Conservation (phyloP, 1,140 invertebrate species). For the Meloidogyne chitwoodi region DNA sequence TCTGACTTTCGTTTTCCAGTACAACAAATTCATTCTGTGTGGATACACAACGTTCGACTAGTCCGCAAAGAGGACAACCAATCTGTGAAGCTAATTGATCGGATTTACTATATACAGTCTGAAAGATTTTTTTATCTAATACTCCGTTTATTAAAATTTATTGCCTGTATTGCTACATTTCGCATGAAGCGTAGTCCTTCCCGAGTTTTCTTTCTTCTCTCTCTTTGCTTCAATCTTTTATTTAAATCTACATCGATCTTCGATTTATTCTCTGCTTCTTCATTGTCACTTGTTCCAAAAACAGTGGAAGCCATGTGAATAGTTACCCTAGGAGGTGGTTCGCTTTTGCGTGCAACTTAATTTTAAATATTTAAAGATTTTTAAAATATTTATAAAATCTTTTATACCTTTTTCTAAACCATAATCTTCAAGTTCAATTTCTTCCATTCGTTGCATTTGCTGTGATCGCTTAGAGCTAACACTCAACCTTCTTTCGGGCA, state of each 20-base stretch:
- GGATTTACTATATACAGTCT: not conserved
- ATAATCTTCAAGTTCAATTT: constrained; percentile 2
- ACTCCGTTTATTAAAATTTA: not conserved
- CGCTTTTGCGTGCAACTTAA: not conserved
- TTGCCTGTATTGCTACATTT: constrained; percentile 13
- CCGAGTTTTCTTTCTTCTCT: constrained; percentile 3
- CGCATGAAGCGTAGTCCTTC: constrained; percentile 8
- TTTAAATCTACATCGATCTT: not conserved
- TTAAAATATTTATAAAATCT: not conserved
- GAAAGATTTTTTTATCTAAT: not conserved
- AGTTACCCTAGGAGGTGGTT: constrained; percentile 1
- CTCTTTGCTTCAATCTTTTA: not conserved
- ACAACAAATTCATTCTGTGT: not conserved
- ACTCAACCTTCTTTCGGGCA: constrained; percentile 6
- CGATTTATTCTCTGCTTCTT: not conserved
- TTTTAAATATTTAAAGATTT: not conserved
- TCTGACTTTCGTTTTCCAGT: too few species aligned
- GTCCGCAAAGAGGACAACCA: not conserved
- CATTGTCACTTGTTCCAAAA: not conserved
- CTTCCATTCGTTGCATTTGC: constrained; percentile 18
- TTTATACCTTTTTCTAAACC: not conserved
- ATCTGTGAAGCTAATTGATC: not conserved
- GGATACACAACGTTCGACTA: not conserved
- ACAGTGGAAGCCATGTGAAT: constrained; percentile 16
- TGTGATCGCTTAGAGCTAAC: constrained; percentile 17